Conservation (phyloP, 2,113 vertebrate genomes). For the Sander vitreus region DNA sequence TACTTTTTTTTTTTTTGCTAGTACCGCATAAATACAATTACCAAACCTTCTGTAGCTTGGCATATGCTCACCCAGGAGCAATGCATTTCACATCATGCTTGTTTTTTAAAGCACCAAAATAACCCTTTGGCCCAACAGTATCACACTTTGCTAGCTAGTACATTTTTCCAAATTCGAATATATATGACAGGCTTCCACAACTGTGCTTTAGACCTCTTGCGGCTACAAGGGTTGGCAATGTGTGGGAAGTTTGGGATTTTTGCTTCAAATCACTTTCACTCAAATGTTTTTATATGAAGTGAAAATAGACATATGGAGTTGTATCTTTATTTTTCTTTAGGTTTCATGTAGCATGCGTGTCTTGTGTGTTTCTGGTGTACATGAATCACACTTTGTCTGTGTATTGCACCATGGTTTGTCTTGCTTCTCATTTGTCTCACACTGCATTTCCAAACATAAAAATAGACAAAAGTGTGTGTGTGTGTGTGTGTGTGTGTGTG, state of each 20-base stretch:
- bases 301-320: neutral
- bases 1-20: neutral
- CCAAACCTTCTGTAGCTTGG: conserved; percentile 6
- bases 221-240: conserved; percentile 16
- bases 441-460: conserved; percentile 5
- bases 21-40: neutral
- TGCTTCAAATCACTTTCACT: conserved; percentile 2
- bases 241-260: conserved; percentile 11
- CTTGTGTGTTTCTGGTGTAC: conserved; percentile 49
- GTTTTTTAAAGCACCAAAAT: conserved; percentile 30
- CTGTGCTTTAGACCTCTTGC: conserved; percentile 17
- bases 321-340: neutral
- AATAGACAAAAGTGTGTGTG: neutral
- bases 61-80: conserved; percentile 3
- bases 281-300: neutral
- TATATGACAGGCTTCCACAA: conserved; percentile 12
- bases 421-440: conserved; percentile 65
- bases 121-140: conserved; percentile 20
- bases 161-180: conserved; percentile 8
- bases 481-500: conserved; percentile 10
- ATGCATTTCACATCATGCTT: conserved; percentile 40
- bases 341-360: conserved; percentile 55
- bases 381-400: conserved; percentile 44
- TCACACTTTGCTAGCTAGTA: conserved; percentile 16
- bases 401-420: conserved; percentile 64